phyloP scores from a whole-genome alignment of 2,888 invertebrate species.

The Drosophila kambysellisi region DNA sequence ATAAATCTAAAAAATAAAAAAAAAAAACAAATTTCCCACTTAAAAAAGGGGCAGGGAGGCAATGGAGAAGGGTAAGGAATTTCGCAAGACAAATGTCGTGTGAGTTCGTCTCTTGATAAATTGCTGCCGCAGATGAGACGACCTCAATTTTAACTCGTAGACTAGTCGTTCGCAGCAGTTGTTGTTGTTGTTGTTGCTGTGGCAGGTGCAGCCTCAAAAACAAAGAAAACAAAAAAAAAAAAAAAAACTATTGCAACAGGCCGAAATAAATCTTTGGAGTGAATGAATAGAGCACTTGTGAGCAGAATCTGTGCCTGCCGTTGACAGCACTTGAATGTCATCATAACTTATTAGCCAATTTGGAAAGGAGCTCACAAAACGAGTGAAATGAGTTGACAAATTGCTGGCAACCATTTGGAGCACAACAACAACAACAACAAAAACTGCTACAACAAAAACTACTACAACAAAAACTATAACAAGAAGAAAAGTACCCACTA shows the following conservation, averaged over 20 bases:
- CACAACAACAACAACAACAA: conserved; percentile 21
- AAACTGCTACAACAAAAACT: conserved; percentile 13
- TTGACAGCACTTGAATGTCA: conserved; percentile 76
- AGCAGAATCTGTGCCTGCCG: conserved; percentile 29
- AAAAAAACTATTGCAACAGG: conserved; percentile 62
- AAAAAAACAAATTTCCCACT: neutral
- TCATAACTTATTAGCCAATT: conserved; percentile 64
- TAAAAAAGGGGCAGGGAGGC: neutral
- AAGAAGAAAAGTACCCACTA: conserved; percentile 15
- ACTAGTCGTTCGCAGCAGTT: neutral
- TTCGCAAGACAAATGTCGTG: conserved; percentile 67
- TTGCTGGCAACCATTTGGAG: conserved; percentile 58
- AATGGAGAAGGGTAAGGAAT: conserved; percentile 32
- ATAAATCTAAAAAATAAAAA: conserved; percentile 2
- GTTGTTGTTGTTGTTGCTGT: conserved; percentile 32
- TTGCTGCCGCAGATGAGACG: conserved; percentile 53
- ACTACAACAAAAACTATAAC: conserved; percentile 8
- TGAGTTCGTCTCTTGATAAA: conserved; percentile 58
- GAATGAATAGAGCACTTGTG: conserved; percentile 5
- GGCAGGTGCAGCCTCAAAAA: conserved; percentile 52
- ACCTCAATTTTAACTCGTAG: conserved; percentile 56
- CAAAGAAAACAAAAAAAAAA: neutral
- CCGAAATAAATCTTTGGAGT: conserved; percentile 68
- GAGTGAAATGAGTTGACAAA: conserved; percentile 73
- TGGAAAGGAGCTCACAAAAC: conserved; percentile 27